Evolutionary conservation across 2,888 invertebrate genomes (phyloP), one percentile per base, ranked within the genome.

Genomic region (Agrotis ipsilon): DNA sequence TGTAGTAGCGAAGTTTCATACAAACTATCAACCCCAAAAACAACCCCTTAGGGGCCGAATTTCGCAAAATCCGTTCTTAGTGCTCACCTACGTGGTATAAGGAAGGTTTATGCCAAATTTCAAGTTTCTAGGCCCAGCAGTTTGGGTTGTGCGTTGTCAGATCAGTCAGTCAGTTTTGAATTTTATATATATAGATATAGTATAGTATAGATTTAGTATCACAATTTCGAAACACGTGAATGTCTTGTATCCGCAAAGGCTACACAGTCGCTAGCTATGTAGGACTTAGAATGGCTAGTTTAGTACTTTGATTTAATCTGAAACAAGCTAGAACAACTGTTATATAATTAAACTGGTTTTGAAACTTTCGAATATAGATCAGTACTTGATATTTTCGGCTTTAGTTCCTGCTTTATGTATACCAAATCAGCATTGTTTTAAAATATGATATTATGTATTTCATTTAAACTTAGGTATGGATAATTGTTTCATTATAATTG

Each of bases 201-300:
- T n/a, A n/a, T n/a, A n/a, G 32, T 32, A 32, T 32, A 32, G 32
- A 32, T 83, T 82, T 75, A 71, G 72, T 80, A 65, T 68, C 49
- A 48, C 68, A 64, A 74, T 84, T 81, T 81, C 83, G 79, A 68
- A 84, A 83, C 51, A 55, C 72, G 81, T 76, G 78, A 83, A 81
- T 85, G 83, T 76, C 82, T 73, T 72, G 75, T 59, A 49, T 61
- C 66, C 55, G 75, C 55, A 74, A 70, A 78, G 73, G 69, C 73
- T 70, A 67, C 32, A 64, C 71, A 75, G 68, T 75, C 75, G 70
- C 51, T 67, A 58, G 79, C 54, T 78, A 70, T 74, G 70, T 82
- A 71, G 82, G 68, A 72, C 72, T 75, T 83, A 69, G 85, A 77
- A 76, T 73, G 69, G 59, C 61, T 46, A 52, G 61, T 72, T 75